Evolutionary conservation across 2,797 vertebrate species (phyloP).

Genomic region (Rhincodon typus): DNA sequence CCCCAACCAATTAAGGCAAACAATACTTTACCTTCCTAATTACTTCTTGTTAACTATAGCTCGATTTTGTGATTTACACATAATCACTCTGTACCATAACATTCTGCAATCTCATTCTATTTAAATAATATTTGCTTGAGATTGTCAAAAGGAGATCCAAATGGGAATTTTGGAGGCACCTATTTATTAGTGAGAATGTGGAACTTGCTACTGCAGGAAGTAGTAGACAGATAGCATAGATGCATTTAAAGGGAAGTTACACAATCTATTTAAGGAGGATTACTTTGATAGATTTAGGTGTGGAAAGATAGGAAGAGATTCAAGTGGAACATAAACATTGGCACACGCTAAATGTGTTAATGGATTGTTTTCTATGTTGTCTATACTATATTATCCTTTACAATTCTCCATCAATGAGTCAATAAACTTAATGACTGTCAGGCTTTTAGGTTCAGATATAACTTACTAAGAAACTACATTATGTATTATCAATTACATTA

Average conservation of each 20-base stretch:
- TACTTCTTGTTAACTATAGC: neutral
- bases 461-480: neutral
- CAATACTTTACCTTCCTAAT: neutral
- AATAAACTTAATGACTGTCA: neutral
- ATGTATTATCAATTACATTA: neutral
- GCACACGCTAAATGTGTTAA: neutral
- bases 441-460: neutral
- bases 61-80: neutral
- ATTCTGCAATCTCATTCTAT: neutral
- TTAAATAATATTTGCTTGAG: neutral
- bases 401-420: neutral
- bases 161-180: neutral
- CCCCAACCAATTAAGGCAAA: neutral
- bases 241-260: neutral
- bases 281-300: neutral
- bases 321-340: neutral
- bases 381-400: neutral
- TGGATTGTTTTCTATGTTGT: neutral
- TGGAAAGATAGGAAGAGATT: neutral
- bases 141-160: neutral
- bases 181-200: neutral
- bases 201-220: neutral
- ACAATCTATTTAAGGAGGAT: neutral
- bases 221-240: neutral
- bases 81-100: neutral